Percentiles rank a stretch among this genome's conserved stretches.
These are phyloP conservation scores for Nyctibius grandis DNA, from an alignment of 2,797 vertebrate species.

Conservation along the genomic window DNA sequence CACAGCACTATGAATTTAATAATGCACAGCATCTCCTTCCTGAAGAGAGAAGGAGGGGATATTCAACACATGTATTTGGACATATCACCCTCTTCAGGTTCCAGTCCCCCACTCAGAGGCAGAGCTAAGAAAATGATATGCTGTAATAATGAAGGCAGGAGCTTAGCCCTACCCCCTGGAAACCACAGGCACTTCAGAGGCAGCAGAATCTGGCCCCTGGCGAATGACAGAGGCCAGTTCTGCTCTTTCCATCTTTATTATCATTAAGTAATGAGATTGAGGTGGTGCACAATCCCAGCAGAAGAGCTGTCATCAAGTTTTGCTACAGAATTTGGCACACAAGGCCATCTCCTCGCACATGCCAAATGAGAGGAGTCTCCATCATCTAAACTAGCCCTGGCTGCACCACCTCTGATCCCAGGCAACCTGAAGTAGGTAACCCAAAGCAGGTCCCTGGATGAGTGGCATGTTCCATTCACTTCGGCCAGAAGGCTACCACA, in stretches of 20 bases:
- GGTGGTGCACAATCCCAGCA: background rate
- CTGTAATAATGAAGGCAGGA: background rate
- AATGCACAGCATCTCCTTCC: background rate
- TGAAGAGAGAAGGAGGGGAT: background rate
- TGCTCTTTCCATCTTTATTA: background rate
- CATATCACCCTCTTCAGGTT: background rate
- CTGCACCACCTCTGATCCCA: background rate
- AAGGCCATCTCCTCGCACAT: background rate
- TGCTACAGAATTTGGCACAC: background rate
- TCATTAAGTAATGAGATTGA: background rate
- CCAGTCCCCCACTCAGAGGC: background rate
- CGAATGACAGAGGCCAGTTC: background rate
- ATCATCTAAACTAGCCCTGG: background rate
- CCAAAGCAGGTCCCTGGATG: background rate
- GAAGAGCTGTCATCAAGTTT: background rate
- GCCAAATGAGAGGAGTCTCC: background rate
- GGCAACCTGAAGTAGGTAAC: background rate
- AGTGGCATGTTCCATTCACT: background rate
- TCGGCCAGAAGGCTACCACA: background rate
- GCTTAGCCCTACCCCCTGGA: background rate
- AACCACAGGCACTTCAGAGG: background rate
- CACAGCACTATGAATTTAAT: slow-evolving; percentile 15
- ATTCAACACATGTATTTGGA: background rate
- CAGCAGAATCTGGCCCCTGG: background rate
- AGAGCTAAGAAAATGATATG: slow-evolving; percentile 5